phyloP scores from a whole-genome alignment of 2,888 invertebrate species.

The Entomobrya multifasciata region DNA sequence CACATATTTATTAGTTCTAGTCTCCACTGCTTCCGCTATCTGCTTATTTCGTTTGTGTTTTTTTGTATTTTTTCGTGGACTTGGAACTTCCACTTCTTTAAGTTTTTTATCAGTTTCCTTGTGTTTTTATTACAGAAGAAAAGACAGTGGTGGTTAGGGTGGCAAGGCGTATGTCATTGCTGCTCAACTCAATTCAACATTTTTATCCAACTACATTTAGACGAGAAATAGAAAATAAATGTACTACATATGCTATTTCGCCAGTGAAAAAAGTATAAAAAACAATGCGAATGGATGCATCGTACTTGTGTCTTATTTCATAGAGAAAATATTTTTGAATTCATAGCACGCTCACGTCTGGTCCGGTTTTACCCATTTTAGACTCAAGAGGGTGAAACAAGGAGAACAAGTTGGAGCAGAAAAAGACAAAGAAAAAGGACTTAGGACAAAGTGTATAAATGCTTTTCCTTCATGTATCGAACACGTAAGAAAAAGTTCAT shows the following conservation, averaged over 20 bases:
- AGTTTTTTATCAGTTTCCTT: constrained; percentile 6
- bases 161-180: neutral
- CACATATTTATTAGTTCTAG: no score
- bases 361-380: constrained; percentile 49
- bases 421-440: neutral
- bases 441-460: no score
- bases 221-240: neutral
- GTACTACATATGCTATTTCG: no score
- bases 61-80: no score
- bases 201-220: neutral
- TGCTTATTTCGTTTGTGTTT: neutral
- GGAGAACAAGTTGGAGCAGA: neutral
- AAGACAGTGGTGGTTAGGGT: neutral
- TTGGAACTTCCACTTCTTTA: no score
- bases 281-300: neutral
- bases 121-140: neutral
- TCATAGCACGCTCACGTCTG: constrained; percentile 49
- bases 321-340: constrained; percentile 51
- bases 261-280: no score
- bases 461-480: no score
- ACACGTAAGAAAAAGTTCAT: no score
- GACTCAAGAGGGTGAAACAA: constrained; percentile 47
- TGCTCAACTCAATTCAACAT: neutral
- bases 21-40: constrained; percentile 11
- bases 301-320: neutral